phyloP scores from a whole-genome alignment of 1,140 invertebrate species.

The Drosophila suzukii region DNA sequence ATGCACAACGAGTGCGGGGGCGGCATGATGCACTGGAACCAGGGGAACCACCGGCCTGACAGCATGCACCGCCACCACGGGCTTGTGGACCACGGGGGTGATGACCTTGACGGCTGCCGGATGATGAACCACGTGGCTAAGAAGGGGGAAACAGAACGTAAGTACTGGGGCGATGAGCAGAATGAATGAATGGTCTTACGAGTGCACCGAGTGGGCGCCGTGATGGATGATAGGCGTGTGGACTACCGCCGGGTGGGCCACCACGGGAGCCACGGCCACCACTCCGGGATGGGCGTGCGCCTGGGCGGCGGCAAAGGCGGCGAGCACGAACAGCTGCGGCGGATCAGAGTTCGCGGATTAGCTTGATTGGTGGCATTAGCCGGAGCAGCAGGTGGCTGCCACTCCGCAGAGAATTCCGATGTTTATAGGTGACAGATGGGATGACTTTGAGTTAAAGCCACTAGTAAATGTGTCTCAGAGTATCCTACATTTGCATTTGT shows the following conservation, averaged over 20 bases:
- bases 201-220: slow-evolving; percentile 79
- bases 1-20: slow-evolving; percentile 85
- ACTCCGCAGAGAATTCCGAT: neutral
- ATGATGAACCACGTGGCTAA: slow-evolving; percentile 81
- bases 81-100: slow-evolving; percentile 70
- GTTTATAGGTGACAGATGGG: neutral
- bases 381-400: slow-evolving; percentile 7
- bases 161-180: slow-evolving; percentile 25
- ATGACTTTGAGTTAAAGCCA: neutral
- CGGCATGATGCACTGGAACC: slow-evolving; percentile 85
- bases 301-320: slow-evolving; percentile 61
- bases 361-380: slow-evolving; percentile 15
- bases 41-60: slow-evolving; percentile 85
- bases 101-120: slow-evolving; percentile 75
- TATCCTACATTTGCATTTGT: too few species aligned
- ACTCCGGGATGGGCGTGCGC: slow-evolving; percentile 66
- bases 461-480: neutral
- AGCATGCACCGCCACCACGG: slow-evolving; percentile 85
- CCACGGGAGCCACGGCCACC: slow-evolving; percentile 85
- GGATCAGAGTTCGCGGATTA: slow-evolving; percentile 32
- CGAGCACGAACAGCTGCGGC: slow-evolving; percentile 63
- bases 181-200: slow-evolving; percentile 65
- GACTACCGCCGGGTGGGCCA: slow-evolving; percentile 82
- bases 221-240: slow-evolving; percentile 73
- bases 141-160: neutral